Conservation (phyloP, 2,888 invertebrate genomes). For the Strigamia maritima region DNA sequence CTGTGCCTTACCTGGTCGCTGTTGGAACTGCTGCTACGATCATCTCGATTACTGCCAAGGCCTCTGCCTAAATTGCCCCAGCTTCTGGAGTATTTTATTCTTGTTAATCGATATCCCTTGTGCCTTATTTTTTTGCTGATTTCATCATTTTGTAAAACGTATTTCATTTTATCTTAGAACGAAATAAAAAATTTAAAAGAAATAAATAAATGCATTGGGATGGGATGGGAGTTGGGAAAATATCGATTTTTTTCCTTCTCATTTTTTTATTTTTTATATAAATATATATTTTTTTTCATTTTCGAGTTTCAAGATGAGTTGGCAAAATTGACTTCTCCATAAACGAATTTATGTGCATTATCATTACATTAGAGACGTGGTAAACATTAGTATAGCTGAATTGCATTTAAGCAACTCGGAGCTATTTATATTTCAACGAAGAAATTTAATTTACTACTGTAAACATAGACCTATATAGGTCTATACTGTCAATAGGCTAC, state of each 20-base stretch:
- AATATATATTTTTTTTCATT: background rate
- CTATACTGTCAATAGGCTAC: background rate
- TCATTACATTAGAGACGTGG: background rate
- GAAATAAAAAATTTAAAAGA: background rate
- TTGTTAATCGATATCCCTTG: slow-evolving; percentile 37
- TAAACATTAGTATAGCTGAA: background rate
- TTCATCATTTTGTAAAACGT: slow-evolving; percentile 25
- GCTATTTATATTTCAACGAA: background rate
- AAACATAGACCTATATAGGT: too few relatives aligned
- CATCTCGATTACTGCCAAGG: slow-evolving; percentile 37
- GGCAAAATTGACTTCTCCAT: background rate
- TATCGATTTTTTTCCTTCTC: background rate
- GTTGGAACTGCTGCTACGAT: slow-evolving; percentile 31
- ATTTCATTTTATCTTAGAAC: background rate
- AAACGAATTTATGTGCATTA: background rate
- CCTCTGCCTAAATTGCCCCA: slow-evolving; percentile 38
- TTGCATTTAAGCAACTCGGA: background rate
- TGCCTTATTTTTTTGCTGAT: slow-evolving; percentile 39
- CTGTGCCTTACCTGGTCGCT: slow-evolving; percentile 21
- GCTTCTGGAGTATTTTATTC: slow-evolving; percentile 39
- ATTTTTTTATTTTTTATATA: background rate
- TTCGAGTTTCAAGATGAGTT: background rate
- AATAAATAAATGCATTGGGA: background rate
- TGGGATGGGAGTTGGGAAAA: background rate
- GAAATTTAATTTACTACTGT: background rate